Base-by-base conservation (phyloP, 1,140 invertebrate genomes). In the Drosophila auraria region DNA sequence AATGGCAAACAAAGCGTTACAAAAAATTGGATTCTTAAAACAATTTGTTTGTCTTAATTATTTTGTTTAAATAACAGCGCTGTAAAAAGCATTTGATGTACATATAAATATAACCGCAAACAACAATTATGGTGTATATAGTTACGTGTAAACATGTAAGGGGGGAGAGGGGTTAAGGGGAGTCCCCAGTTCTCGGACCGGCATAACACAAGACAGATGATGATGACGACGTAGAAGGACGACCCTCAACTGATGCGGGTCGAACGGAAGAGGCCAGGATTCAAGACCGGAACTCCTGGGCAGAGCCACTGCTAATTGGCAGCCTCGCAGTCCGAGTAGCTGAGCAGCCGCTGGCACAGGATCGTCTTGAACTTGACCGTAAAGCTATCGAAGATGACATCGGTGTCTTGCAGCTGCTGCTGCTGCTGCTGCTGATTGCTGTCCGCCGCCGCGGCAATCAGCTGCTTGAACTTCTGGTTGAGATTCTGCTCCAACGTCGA, bases 331-430 rank as follows among this genome's bases (percentile, higher is more conserved):
- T 89, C 83, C 78, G 89, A 92, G 71, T 91, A 82, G 83, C 86
- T 91, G 40, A 93, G 79, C 70, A 93, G 69, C 12, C 91, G 91
- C 80, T 93, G 92, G 75, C 92, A 93, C 57, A 93, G 65, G 58
- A 90, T 90, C 65, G 92, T 90, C 81, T 93, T 93, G 62, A 93
- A 93, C 68, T 92, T 91, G 36, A 92, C 90, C 47, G 82, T 87
- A 65, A 93, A 89, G 62, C 76, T 87, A 74, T 93, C 92, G 47
- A 93, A 93, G 59, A 93, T 92, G 71, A 78, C 77, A 69, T 93
- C 92, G 17, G 91, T 92, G 17, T 93, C 84, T 40, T 92, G 83
- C 12, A 92, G 56, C 44, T 56, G 59, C 11, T 65, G 65, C 17
- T 63, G 65, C 30, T 53, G 62, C 17, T 59, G 57, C 17, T 64